Evolutionary conservation across 2,888 invertebrate species (phyloP), one percentile per base, ranked within the genome.

Genomic region (Apamea monoglypha): DNA sequence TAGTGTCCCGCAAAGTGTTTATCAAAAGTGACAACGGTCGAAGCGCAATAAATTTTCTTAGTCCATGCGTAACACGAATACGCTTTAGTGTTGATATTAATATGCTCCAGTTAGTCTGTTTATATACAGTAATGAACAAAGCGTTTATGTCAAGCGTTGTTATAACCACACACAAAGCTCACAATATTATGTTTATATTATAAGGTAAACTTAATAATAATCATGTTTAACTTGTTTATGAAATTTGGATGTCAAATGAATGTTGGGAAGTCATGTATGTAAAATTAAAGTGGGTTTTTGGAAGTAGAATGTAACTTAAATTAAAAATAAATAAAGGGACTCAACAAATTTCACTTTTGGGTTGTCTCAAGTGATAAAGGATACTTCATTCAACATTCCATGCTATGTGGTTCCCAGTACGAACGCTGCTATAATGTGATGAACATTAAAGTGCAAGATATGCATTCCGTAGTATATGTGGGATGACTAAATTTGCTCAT

Each of bases 101-200:
- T 87, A 88, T 91, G 88, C 87, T 87, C 81, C 63, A 75, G 85
- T 91, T 89, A 88, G 88, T 89, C 66, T 84, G 79, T 74, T 76
- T 89, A 90, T 90, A 71, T 86, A 90, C 91, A 91, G 87, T 82
- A 82, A 89, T 79, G 67, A 74, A 76, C 47, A 70, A 88, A 90
- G 89, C 83, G 75, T 82, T 80, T 76, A 88, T 77, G 76, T 86
- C 86, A 89, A 89, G 82, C 86, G 86, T 90, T 90, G 87, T 92
- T 92, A 94, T 94, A 95, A 95, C 95, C 94, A 95, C 95, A 95
- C 93, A 94, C 95, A 94, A 95, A 95, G 95, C 95, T 92, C 93
- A 91, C 89, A 88, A 85, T 78, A 29, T 40, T 76, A 69, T 75
- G 78, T 80, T 82, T 84, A 85, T 81, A 83, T 83, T 83, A 86